A percentile compares a stretch with the other conserved stretches of the same genome.
Conservation (phyloP, 1,140 invertebrate species). For the Drosophila micromelanica region DNA sequence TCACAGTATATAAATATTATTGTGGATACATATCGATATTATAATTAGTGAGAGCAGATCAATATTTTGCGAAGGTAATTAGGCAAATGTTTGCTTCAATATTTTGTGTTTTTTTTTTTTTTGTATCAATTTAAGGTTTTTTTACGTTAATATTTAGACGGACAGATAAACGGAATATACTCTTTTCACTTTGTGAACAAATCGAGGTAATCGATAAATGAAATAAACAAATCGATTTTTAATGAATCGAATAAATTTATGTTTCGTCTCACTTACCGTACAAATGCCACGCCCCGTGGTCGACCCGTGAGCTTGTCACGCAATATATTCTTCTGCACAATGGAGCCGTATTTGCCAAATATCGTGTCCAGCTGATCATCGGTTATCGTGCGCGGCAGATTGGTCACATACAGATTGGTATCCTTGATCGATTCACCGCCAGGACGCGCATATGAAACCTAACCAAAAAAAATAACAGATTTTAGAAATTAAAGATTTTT, state of each 20-base stretch:
- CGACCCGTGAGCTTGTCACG: constrained; percentile 94
- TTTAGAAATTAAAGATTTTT: not conserved
- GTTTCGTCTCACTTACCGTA: constrained; percentile 88
- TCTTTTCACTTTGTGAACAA: too few relatives aligned
- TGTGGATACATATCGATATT: too few relatives aligned
- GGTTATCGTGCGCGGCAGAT: constrained; percentile 93
- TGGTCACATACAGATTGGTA: constrained; percentile 97
- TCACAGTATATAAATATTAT: too few relatives aligned
- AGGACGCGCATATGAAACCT: constrained; percentile 96
- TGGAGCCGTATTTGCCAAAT: constrained; percentile 94
- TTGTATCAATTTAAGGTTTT: too few relatives aligned
- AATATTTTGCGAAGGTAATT: too few relatives aligned
- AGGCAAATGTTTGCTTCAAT: too few relatives aligned
- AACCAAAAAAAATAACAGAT: constrained; percentile 27
- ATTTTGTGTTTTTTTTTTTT: too few relatives aligned
- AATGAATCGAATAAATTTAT: constrained; percentile 1
- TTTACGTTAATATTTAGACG: too few relatives aligned
- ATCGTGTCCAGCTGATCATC: constrained; percentile 92
- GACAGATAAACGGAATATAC: too few relatives aligned
- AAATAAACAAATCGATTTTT: too few relatives aligned
- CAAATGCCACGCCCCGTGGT: constrained; percentile 95
- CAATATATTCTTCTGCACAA: constrained; percentile 95
- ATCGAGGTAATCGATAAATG: too few relatives aligned
- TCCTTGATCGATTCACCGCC: constrained; percentile 97
- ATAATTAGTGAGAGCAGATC: too few relatives aligned